These are phyloP conservation scores for Hemicrepidius hirtus DNA, from an alignment of 2,888 invertebrate genomes.

Conservation along the genomic window DNA sequence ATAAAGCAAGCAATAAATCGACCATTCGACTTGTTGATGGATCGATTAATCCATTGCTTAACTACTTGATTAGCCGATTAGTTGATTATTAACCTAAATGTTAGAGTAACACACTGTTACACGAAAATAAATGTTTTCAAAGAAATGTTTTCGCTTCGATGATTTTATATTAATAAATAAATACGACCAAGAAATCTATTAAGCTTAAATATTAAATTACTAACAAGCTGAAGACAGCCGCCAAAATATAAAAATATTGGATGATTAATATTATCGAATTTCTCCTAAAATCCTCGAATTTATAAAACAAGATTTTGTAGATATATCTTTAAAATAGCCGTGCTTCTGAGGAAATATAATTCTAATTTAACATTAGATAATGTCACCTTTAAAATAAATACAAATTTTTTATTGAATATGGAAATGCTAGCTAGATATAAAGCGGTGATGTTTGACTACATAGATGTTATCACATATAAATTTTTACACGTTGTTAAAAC, in stretches of 20 bases:
- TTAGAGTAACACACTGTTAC: too few relatives aligned
- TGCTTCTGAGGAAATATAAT: slow-evolving; percentile 12
- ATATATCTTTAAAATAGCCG: slow-evolving; percentile 11
- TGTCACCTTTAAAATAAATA: not conserved
- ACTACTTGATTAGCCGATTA: too few relatives aligned
- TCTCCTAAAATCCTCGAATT: slow-evolving; percentile 11
- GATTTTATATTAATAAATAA: too few relatives aligned
- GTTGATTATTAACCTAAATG: too few relatives aligned
- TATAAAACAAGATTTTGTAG: not conserved
- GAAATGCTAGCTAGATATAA: slow-evolving; percentile 6
- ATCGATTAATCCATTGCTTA: too few relatives aligned
- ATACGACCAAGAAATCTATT: too few relatives aligned
- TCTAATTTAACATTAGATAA: not conserved
- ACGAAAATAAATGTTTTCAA: too few relatives aligned
- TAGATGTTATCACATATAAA: slow-evolving; percentile 8
- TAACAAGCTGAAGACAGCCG: too few relatives aligned
- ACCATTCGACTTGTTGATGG: too few relatives aligned
- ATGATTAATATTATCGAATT: slow-evolving; percentile 14
- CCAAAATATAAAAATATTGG: not conserved
- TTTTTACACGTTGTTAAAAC: slow-evolving; percentile 13
- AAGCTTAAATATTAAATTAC: too few relatives aligned
- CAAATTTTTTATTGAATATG: slow-evolving; percentile 4
- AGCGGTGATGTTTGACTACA: slow-evolving; percentile 6
- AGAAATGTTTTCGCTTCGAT: too few relatives aligned
- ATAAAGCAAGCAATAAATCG: too few relatives aligned